Conservation (phyloP, 1,140 invertebrate species). For the Habropoda laboriosa region DNA sequence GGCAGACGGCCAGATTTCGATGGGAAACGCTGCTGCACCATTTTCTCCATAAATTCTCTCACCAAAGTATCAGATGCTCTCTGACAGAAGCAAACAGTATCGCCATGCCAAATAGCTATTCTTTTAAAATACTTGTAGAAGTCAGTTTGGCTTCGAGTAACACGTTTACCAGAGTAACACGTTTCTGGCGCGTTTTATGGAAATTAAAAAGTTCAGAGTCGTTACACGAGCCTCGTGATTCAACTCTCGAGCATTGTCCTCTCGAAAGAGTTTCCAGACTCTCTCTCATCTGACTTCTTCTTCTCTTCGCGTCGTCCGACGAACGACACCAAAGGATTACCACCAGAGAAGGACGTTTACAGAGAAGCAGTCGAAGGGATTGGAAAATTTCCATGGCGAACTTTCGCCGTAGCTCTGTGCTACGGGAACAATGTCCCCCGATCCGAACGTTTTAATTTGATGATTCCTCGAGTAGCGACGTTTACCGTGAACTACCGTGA, state of each 20-base stretch:
- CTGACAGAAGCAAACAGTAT: no score
- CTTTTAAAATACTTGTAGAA: no score
- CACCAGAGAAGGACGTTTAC: neutral
- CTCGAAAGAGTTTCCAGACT: neutral
- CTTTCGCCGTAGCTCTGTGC: neutral
- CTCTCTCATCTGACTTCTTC: no score
- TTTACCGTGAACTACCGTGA: neutral
- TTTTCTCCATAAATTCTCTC: no score
- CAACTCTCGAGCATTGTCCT: slow-evolving; percentile 1
- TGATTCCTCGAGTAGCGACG: neutral
- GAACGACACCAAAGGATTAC: neutral
- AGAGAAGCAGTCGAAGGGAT: slow-evolving; percentile 4
- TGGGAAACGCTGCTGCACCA: neutral
- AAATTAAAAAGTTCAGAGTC: slow-evolving; percentile 7
- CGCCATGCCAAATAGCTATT: no score
- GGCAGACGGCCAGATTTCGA: neutral
- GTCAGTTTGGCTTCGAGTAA: no score
- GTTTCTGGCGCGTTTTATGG: neutral
- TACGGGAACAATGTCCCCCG: neutral
- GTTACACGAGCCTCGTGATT: neutral
- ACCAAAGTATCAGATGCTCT: no score
- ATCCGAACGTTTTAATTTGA: slow-evolving; percentile 32
- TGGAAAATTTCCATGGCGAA: slow-evolving; percentile 13
- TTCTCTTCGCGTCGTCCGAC: neutral
- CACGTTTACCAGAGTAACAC: no score